Percentiles rank a stretch among this genome's conserved stretches.
Evolutionary conservation across 1,140 invertebrate species (phyloP).

Genomic region (Paralvinella palmiformis): DNA sequence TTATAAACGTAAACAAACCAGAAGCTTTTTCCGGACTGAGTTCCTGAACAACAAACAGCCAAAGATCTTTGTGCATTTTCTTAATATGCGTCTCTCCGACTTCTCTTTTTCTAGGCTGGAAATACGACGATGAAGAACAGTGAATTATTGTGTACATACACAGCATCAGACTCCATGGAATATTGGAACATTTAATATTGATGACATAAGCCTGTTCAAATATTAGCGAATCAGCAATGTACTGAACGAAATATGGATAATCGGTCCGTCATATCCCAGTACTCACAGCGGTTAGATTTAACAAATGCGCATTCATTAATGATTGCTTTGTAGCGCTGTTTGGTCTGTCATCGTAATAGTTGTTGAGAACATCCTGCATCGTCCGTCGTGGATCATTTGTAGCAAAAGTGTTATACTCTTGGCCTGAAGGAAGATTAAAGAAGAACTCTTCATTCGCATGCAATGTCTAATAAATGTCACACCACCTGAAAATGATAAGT

Average conservation of each 20-base stretch:
- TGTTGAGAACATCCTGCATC: neutral
- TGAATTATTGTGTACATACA: no score
- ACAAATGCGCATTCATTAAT: neutral
- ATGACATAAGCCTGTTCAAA: neutral
- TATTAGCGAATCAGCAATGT: neutral
- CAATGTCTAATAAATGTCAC: no score
- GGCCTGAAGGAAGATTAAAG: neutral
- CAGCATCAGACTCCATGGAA: no score
- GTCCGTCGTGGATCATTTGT: neutral
- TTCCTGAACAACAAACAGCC: slow-evolving; percentile 36
- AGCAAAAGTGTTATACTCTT: slow-evolving; percentile 2
- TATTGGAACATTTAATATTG: no score
- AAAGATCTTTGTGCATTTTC: slow-evolving; percentile 36
- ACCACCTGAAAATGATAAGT: no score
- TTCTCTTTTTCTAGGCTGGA: slow-evolving; percentile 24
- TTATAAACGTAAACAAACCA: no score
- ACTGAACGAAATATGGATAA: neutral
- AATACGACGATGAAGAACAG: neutral
- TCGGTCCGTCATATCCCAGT: neutral
- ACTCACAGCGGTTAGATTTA: neutral
- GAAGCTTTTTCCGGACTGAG: slow-evolving; percentile 42
- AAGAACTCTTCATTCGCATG: no score
- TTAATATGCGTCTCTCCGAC: slow-evolving; percentile 43
- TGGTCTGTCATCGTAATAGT: neutral
- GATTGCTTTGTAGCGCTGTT: neutral